phyloP scores from a whole-genome alignment of 2,888 invertebrate species.

The Sinohyriopsis cumingii region DNA sequence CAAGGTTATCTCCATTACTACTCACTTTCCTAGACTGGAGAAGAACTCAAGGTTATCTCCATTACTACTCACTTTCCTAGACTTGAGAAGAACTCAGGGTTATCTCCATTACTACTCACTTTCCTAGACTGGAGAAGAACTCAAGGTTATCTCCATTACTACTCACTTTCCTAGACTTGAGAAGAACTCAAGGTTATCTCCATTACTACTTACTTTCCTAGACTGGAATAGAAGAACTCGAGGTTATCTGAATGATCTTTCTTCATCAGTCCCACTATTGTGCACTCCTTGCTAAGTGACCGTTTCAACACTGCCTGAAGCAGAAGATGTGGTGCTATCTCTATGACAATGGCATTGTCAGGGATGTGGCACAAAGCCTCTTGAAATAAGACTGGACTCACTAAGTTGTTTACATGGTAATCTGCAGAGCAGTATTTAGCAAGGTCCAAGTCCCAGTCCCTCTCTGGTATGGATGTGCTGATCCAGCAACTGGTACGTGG shows the following conservation, averaged over 20 bases:
- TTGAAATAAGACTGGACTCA: constrained; percentile 93
- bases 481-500: constrained; percentile 89
- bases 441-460: constrained; percentile 84
- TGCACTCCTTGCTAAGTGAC: constrained; percentile 81
- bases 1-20: constrained; percentile 72
- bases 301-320: constrained; percentile 94
- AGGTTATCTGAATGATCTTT: constrained; percentile 77
- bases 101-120: no score
- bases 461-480: constrained; percentile 92
- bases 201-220: constrained; percentile 80
- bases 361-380: constrained; percentile 90
- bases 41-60: no score
- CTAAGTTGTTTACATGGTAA: constrained; percentile 96
- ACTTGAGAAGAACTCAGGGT: no score
- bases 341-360: constrained; percentile 88
- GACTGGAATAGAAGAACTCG: constrained; percentile 81
- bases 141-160: no score
- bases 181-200: no score
- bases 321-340: constrained; percentile 94
- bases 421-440: constrained; percentile 89
- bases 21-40: no score
- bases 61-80: constrained; percentile 4
- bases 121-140: no score
- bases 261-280: constrained; percentile 89
- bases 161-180: no score